Percentiles rank a stretch among this genome's conserved stretches.
Evolutionary conservation across 2,888 invertebrate species (phyloP).

Genomic region (Apamea sordens): DNA sequence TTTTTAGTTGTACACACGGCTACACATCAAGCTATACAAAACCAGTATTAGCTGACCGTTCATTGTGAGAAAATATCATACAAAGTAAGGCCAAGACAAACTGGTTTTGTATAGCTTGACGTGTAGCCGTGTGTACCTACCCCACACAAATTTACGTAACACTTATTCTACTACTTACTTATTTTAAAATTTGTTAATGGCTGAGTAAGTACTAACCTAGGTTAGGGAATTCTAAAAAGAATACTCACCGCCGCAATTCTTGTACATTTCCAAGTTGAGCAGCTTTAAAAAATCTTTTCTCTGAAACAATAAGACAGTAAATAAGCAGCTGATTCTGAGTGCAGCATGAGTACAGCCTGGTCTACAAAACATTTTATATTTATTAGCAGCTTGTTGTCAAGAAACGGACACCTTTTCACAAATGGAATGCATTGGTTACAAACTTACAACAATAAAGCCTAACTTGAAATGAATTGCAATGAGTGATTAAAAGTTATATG

Average conservation of each 20-base stretch:
- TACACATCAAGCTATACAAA: too few relatives aligned
- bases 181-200: not conserved
- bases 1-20: too few relatives aligned
- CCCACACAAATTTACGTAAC: too few relatives aligned
- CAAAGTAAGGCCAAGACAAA: too few relatives aligned
- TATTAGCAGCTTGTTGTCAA: not conserved
- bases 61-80: too few relatives aligned
- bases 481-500: not conserved
- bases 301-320: slow-evolving; percentile 72
- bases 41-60: too few relatives aligned
- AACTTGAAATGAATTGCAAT: not conserved
- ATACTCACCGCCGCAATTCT: slow-evolving; percentile 81
- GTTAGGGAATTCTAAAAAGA: not conserved
- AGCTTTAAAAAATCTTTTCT: slow-evolving; percentile 85
- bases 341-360: not conserved
- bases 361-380: not conserved
- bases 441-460: not conserved
- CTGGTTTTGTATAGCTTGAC: too few relatives aligned
- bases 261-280: slow-evolving; percentile 84
- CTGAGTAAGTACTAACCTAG: not conserved
- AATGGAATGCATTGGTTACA: not conserved
- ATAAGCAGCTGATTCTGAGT: not conserved
- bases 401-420: too few relatives aligned
- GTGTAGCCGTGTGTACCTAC: too few relatives aligned
- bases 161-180: too few relatives aligned